Base-by-base conservation (phyloP, 2,797 vertebrate genomes). In the Helicolenus hilgendorfi region DNA sequence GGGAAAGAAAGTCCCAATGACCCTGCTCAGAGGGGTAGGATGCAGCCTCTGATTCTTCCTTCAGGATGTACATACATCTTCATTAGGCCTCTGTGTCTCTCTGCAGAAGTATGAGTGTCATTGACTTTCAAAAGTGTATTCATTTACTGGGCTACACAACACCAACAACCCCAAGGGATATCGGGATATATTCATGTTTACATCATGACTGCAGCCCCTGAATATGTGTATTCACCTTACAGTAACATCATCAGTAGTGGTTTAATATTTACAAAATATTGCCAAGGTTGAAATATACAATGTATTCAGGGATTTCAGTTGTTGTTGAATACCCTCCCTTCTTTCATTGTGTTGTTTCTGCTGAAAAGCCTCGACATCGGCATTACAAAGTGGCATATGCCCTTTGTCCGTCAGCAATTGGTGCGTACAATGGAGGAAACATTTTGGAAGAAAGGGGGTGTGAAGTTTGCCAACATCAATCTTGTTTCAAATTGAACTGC, bases 391-490 rank as follows among this genome's bases (percentile, higher is more conserved):
- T 92, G 94, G 84, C 94, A 94, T 89, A 83, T 93, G 94, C 93
- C 95, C 92, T 94, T 91, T 97, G 90, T 96, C 83, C 86, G 35
- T 88, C 95, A 93, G 89, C 89, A 94, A 89, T 88, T 89, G 70
- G 96, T 95, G 95, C 91, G 84, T 77, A 92, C 74, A 91, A 88
- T 92, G 90, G 87, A 96, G 95, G 96, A 97, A 97, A 90, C 90
- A 92, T 96, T 94, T 94, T 96, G 88, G 84, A 83, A 80, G 90
- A 92, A 93, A 95, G 89, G 87, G 84, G 88, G 89, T 96, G 94
- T 96, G 92, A 96, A 95, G 96, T 97, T 94, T 90, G 91, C 92
- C 90, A 81, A 81, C 89, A 96, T 93, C 94, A 97, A 95, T 95
- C 86, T 96, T 94, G 94, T 89, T 95, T 94, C 87, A 96, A 94